Evolutionary conservation across 1,140 invertebrate species (phyloP), one percentile per base, ranked within the genome.

Genomic region (Agrilus planipennis): DNA sequence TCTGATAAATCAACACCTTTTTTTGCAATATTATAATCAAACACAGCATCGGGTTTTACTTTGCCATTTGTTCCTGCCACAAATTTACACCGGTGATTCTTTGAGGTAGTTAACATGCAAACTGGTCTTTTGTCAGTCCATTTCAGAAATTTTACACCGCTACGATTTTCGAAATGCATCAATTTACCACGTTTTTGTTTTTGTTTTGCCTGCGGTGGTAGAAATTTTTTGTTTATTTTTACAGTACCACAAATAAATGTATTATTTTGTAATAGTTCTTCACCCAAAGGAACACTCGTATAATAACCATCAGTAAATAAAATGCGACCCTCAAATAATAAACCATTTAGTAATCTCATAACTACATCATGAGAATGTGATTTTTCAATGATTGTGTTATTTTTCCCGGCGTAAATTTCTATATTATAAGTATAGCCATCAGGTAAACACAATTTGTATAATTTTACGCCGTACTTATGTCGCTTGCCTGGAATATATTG

Each of bases 221-320:
- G 50, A 47, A 50, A 45, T 50, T 57, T 60, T 41, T 54, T 45
- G 44, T 63, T 63, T 38, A 49, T 50, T 22, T 53, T 43, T 39
- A 68, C 28, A 44, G 65, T 70, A 38, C 66, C 62, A 44, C 63
- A 51, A 4, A 63, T 49, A 58, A 70, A 61, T 7, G 59, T 71
- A 42, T 68, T 52, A 41, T 54, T 57, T 18, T 54, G 32, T 39
- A 67, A 42, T 46, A 65, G 50, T 46, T 51, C 43, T 38, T 60
- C 39, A 34, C 63, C 55, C 37, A 69, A 47, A 37, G 54, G 20
- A 39, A 63, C 47, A 46, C 61, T 63, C 25, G 52, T 60, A 36
- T 61, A 66, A 50, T 50, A 64, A 42, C 43, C 54, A 42, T 42
- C 41, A 5, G 47, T 51, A 52, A 36, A 58, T 14, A 50, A 18